Evolutionary conservation across 2,888 invertebrate species (phyloP).

Genomic region (Patella ulyssiponensis): DNA sequence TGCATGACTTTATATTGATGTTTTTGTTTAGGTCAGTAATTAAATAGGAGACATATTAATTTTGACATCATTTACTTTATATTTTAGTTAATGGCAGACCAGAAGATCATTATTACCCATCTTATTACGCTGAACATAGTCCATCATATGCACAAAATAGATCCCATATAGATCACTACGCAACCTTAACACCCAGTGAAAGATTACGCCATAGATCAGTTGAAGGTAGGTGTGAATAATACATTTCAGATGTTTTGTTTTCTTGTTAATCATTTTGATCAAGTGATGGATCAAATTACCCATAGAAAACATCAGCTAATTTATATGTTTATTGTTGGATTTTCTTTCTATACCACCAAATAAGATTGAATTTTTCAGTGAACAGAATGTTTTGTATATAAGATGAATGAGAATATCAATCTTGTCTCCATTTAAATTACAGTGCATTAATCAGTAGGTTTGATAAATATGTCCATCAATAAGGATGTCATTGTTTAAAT

Average conservation of each 20-base stretch:
- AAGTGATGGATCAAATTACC: no score
- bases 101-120: conserved; percentile 65
- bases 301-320: neutral
- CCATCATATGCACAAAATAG: conserved; percentile 67
- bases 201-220: conserved; percentile 51
- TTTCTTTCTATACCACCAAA: no score
- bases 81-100: conserved; percentile 29
- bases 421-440: no score
- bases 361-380: no score
- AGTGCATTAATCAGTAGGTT: no score
- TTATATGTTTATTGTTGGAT: neutral
- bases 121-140: conserved; percentile 61
- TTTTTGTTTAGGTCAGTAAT: no score
- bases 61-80: neutral
- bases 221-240: conserved; percentile 35
- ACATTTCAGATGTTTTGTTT: neutral
- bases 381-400: no score
- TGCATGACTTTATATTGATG: no score
- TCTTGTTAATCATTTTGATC: conserved; percentile 17
- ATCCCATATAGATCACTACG: conserved; percentile 67
- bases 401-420: no score
- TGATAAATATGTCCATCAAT: no score
- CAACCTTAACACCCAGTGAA: conserved; percentile 69
- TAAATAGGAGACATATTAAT: no score
- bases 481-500: no score